A percentile compares a stretch with the other conserved stretches of the same genome.
phyloP scores from a whole-genome alignment of 2,113 vertebrate species.

The Uria lomvia region DNA sequence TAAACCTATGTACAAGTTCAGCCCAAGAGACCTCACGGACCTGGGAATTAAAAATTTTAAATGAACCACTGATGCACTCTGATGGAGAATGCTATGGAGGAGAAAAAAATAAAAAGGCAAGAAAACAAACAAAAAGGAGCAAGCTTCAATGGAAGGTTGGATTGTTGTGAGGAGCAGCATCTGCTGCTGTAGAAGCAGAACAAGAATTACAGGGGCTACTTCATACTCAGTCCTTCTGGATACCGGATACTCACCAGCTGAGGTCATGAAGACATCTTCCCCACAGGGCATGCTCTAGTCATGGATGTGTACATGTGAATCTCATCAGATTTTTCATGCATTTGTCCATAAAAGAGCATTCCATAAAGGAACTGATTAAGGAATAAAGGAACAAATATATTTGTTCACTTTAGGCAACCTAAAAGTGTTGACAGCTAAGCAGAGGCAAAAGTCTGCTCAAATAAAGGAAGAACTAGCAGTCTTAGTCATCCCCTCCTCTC shows the following conservation, averaged over 20 bases:
- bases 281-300: neutral
- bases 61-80: neutral
- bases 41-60: neutral
- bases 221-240: neutral
- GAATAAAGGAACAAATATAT: neutral
- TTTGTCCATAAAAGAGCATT: neutral
- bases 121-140: neutral
- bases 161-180: conserved; percentile 2
- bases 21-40: neutral
- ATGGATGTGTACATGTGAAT: neutral
- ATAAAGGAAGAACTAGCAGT: neutral
- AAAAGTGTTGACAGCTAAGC: neutral
- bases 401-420: neutral
- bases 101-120: neutral
- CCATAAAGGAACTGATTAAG: neutral
- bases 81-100: neutral
- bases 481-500: neutral
- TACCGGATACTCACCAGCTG: neutral
- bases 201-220: neutral
- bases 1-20: neutral
- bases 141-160: neutral
- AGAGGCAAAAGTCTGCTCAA: neutral
- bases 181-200: neutral
- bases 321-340: neutral
- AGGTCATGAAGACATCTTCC: neutral